A percentile compares a stretch with the other conserved stretches of the same genome.
Conservation (phyloP, 1,140 invertebrate genomes). For the Drosophila ananassae region DNA sequence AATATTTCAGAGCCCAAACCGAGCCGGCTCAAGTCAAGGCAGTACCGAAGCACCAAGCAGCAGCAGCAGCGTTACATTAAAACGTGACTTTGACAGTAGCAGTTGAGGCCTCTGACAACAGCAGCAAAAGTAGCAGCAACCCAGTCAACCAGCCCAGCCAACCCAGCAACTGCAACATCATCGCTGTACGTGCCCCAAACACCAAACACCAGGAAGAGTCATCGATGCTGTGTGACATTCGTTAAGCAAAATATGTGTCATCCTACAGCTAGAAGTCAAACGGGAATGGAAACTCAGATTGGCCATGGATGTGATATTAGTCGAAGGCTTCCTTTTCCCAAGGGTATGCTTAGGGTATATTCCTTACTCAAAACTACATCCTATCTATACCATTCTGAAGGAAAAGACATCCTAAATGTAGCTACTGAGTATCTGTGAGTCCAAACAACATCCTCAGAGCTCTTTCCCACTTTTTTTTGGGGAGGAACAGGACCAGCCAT, state of each 20-base stretch:
- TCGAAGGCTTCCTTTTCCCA: slow-evolving; percentile 25
- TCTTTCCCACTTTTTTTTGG: slow-evolving; percentile 26
- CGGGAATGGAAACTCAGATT: slow-evolving; percentile 32
- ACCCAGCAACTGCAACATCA: slow-evolving; percentile 33
- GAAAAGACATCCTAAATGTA: not conserved
- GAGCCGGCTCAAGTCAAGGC: slow-evolving; percentile 1
- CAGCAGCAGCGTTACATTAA: slow-evolving; percentile 68
- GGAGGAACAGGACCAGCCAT: slow-evolving; percentile 17
- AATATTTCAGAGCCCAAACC: slow-evolving; percentile 65
- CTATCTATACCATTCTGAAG: too few species aligned
- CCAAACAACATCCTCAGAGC: not conserved
- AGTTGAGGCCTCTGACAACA: slow-evolving; percentile 68
- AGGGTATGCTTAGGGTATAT: slow-evolving; percentile 30
- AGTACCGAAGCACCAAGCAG: slow-evolving; percentile 20
- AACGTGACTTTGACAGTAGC: slow-evolving; percentile 82
- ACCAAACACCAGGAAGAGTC: slow-evolving; percentile 39
- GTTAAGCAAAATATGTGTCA: slow-evolving; percentile 79
- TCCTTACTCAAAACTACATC: not conserved
- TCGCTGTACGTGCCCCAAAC: slow-evolving; percentile 35
- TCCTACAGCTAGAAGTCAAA: slow-evolving; percentile 34
- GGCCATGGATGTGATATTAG: slow-evolving; percentile 35
- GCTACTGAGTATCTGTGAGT: slow-evolving; percentile 5
- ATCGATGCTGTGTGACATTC: slow-evolving; percentile 69
- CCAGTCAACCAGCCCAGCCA: slow-evolving; percentile 42
- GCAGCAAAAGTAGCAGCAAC: slow-evolving; percentile 45